Evolutionary conservation across 2,888 invertebrate genomes (phyloP), one percentile per base, ranked within the genome.

Genomic region (Zaprionus obscuricornis): DNA sequence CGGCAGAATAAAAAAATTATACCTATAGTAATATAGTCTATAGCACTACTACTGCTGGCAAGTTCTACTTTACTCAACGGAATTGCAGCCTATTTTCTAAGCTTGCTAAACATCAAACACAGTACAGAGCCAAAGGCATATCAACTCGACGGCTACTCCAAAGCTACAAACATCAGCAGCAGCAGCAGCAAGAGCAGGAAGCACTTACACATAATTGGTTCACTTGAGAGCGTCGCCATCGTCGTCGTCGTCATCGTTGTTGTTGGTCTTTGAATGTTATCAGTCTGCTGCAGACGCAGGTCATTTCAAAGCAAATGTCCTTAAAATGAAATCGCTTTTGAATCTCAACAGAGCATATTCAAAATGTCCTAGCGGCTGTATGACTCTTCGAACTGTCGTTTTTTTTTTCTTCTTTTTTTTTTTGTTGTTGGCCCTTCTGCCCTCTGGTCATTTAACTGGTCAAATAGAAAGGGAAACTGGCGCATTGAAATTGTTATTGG

Each of bases 171-270:
- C 8, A n/a, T 31, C 11, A 3, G 13, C 11, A 7, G 11, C 27
- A 27, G 4, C 10, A 8, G 10, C n/a, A 13, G 16, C 13, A 29
- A 24, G 24, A 7, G 22, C 43, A 52, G n/a, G 33, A 57, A 49
- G 58, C 79, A 85, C 81, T 83, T 83, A 70, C 72, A 66, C 57
- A 49, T 85, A 85, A 81, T 81, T 81, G 81, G 72, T 50, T 68
- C 62, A 67, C 64, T 70, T 55, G 58, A 77, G 50, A 77, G 66
- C 62, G n/a, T n/a, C n/a, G n/a, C n/a, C n/a, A n/a, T n/a, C 63
- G 39, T 39, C 33, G 39, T 40, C 3, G 50, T 33, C 18, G 24
- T 17, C 18, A 18, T 3, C 11, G 29, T 27, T 18, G 8, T 29
- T 49, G 36, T 57, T 43, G 47, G 55, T 68, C 43, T 55, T 66